These are phyloP conservation scores for Aegithalos caudatus DNA, from an alignment of 2,113 vertebrate genomes.

Conservation along the genomic window DNA sequence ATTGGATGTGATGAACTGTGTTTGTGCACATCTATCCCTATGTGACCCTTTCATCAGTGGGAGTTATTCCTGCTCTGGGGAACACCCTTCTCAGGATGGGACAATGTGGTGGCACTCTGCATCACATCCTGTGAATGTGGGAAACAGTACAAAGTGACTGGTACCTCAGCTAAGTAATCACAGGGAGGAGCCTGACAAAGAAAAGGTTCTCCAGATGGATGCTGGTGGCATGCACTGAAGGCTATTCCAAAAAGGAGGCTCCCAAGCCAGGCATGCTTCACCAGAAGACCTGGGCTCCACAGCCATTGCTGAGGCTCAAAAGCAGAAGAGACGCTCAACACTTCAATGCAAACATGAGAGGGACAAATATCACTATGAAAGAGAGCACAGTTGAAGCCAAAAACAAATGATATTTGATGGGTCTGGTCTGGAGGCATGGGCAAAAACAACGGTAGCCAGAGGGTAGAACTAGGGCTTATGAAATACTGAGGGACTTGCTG, in stretches of 20 bases:
- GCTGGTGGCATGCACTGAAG: neutral
- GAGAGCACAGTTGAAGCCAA: neutral
- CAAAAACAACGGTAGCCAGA: neutral
- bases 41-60: neutral
- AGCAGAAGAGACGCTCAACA: neutral
- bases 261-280: rapidly evolving
- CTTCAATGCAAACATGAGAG: neutral
- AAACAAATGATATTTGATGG: neutral
- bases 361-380: neutral
- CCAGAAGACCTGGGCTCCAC: neutral
- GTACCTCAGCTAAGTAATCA: rapidly evolving
- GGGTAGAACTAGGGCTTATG: neutral
- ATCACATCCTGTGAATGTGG: neutral
- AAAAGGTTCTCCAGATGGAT: neutral
- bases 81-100: neutral
- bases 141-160: neutral
- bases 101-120: neutral
- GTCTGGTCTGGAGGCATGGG: neutral
- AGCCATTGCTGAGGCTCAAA: neutral
- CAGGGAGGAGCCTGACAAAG: neutral
- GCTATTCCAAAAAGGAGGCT: neutral
- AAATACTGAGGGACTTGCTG: neutral
- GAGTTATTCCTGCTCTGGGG: neutral
- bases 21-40: rapidly evolving
- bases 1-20: neutral